phyloP scores from a whole-genome alignment of 2,888 invertebrate species.

The Pammene fasciana region DNA sequence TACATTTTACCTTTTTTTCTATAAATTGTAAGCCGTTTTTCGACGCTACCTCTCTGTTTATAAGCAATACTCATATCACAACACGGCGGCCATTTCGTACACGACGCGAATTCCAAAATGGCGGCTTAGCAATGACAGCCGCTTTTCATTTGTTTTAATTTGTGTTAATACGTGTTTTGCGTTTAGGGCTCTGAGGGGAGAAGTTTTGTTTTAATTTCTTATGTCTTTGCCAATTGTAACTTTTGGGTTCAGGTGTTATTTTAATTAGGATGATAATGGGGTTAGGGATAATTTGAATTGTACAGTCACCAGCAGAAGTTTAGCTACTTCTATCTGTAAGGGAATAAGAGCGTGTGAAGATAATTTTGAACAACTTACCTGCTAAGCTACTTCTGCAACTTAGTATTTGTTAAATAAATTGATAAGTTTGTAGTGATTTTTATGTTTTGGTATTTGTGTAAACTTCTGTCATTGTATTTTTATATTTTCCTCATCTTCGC shows the following conservation, averaged over 20 bases:
- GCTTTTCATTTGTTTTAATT: conserved; percentile 48
- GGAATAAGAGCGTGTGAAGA: no score
- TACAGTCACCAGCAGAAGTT: not conserved
- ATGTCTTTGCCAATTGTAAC: conserved; percentile 36
- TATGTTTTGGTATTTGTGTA: no score
- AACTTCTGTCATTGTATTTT: no score
- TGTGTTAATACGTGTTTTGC: conserved; percentile 45
- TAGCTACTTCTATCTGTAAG: no score
- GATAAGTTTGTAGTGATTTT: no score
- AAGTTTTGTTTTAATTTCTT: conserved; percentile 39
- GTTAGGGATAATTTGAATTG: conserved; percentile 23
- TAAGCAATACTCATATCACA: conserved; percentile 50
- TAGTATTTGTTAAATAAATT: no score
- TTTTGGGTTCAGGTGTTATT: conserved; percentile 33
- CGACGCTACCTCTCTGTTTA: not conserved
- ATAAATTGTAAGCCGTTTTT: not conserved
- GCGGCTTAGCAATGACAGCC: conserved; percentile 55
- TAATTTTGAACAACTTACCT: no score
- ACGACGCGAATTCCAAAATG: conserved; percentile 71
- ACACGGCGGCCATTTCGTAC: conserved; percentile 67
- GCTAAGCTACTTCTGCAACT: no score
- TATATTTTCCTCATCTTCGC: no score
- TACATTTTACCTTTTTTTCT: no score
- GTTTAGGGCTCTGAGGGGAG: conserved; percentile 40
- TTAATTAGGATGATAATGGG: conserved; percentile 30